Base-by-base conservation (phyloP, 2,113 vertebrate species). In the Cyphomyrus discorhynchus region DNA sequence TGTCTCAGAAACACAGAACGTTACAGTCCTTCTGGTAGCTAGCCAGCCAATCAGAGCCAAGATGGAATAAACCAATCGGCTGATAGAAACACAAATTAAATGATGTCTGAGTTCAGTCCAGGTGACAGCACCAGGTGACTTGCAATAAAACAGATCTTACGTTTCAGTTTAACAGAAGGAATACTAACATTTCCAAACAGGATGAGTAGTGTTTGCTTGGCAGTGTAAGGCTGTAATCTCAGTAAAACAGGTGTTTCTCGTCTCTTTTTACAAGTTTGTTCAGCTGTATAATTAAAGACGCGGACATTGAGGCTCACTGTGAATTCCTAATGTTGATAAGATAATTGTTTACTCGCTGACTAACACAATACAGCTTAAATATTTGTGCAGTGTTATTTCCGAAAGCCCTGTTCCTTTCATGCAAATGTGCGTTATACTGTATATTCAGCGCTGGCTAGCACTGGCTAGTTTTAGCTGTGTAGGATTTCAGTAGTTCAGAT, bases 271-370 rank as follows among this genome's bases (percentile, higher is more conserved):
- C 66, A 46, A 24, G 31, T 74, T 88, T 80, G 47, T 82, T 53
- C 88, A 80, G 47, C 27, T 53, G 46, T 82, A 74, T 82, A 89
- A 82, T 82, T 90, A 52, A 90, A 86, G 13, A 89, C 10, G 3
- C 8, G 53, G 56, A 39, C 53, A 46, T 31, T 46, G 45, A 89
- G 27, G 17, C 66, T 50, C 11, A 4, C 47, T 0, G 31, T 46
- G 27, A 70, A 88, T 77, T 49, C 42, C 56, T 31, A 8, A 47
- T 19, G 88, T 27, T 42, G 88, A 82, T 88, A 74, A 88, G 27
- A 84, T 90, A 56, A 87, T 90, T 62, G 42, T 86, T 82, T 84
- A 84, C 82, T 85, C 31, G 11, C 42, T 70, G 89, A 53, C 13
- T 84, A 85, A 62, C 52, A 83, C 19, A 47, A 66, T 52, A 46